Base-by-base conservation (phyloP, 2,888 invertebrate genomes). In the Volucella inanis region DNA sequence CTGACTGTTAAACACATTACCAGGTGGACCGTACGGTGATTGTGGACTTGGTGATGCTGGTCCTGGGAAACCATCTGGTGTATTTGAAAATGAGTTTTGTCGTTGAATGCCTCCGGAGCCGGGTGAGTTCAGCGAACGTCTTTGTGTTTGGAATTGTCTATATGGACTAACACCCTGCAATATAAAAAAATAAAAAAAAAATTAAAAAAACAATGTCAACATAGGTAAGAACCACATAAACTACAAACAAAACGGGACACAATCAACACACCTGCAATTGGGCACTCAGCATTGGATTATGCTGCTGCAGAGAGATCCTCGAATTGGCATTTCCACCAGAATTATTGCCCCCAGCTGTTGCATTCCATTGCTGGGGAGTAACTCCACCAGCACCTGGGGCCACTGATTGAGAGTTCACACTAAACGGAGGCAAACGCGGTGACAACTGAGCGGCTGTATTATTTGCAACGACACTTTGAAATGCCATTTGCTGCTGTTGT, bases 231-330 rank as follows among this genome's bases (percentile, higher is more conserved):
- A 43, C 3, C 12, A 54, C 18, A 9, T 47, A 11, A 14, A 74
- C 31, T 70, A 18, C 10, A 11, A 79, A 4, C 39, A 43, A 38
- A 65, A 43, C 64, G 64, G 54, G 76, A 77, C 76, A 67, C 65
- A 74, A 72, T 38, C 81, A 52, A 88, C 94, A 94, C 93, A 96
- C 96, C 90, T 95, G 95, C 89, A 97, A 93, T 92, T 97, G 97
- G 88, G 96, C 96, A 93, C 95, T 96, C 89, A 98, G 94, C 97
- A 98, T 97, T 41, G 97, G 97, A 93, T 97, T 97, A 92, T 97
- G 95, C 91, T 96, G 96, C 89, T 96, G 95, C 80, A 67, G 88
- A 84, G 78, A 77, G 87, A 88, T 71, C 87, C 76, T 74, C 76
- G 76, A 59, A 80, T 70, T 75, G 75, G 67, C 77, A 52, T 65